Evolutionary conservation across 2,888 invertebrate species (phyloP), one percentile per base, ranked within the genome.

Genomic region (Zele albiditarsus): DNA sequence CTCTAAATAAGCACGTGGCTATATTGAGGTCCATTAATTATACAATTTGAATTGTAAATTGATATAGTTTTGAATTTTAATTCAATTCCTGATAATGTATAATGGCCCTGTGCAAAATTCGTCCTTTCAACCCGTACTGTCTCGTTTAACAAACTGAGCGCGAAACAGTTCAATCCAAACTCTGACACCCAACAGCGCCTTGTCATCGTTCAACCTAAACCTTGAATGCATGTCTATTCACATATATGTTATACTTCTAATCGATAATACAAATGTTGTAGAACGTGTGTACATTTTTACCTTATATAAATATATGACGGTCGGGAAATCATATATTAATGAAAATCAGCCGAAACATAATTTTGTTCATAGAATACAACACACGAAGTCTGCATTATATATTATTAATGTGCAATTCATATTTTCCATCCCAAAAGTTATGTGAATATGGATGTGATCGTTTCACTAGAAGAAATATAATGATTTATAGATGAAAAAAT

Each of bases 161-260:
- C 27, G 16, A 31, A 62, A 62, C 62, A 31, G 27, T 31, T 27
- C 62, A 62, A 62, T 62, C 31, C 31, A 28, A n/a, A n/a, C 28
- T n/a, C 31, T 62, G 28, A 31, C 62, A 62, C 62, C n/a, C 27
- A 14, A 31, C 62, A 27, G 16, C 28, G 8, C 16, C n/a, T 62
- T 62, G 62, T 62, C 16, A 62, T 62, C 16, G 62, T 16, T 14
- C 25, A 31, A 28, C 62, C 31, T 62, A 31, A 62, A 31, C 31
- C 62, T 62, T 62, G 62, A 31, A 62, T 31, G 31, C 62, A 62
- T 58, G 25, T 23, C 8, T n/a, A 46, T 58, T 27, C 12, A 27
- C 25, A 23, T 62, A 31, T 62, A 62, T 31, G 4, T n/a, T 16
- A 62, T 31, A 31, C 46, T 31, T 5, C 14, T 27, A n/a, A 62